Conservation (phyloP, 2,797 vertebrate genomes). For the Xyrichtys novacula region DNA sequence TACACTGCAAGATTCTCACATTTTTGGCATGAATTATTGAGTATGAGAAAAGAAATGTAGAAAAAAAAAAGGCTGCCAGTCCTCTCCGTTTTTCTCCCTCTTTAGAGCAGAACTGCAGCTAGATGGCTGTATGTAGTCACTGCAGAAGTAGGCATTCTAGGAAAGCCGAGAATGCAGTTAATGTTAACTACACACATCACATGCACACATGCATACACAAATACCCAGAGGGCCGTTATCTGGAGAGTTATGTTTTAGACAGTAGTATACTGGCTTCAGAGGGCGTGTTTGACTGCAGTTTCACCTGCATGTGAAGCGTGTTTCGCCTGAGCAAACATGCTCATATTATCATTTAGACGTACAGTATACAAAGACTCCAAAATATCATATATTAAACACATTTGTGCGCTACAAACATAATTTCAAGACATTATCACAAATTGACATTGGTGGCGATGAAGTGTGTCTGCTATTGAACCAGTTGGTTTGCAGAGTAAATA, state of each 20-base stretch:
- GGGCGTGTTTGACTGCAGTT: constrained; percentile 16
- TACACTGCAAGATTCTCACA: constrained; percentile 41
- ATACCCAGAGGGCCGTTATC: constrained; percentile 37
- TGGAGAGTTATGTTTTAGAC: constrained; percentile 37
- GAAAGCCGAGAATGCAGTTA: constrained; percentile 61
- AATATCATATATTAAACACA: no score
- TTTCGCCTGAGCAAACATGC: background rate
- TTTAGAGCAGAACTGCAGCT: constrained; percentile 76
- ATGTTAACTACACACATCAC: constrained; percentile 41
- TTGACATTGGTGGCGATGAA: background rate
- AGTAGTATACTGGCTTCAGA: background rate
- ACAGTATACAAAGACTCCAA: background rate
- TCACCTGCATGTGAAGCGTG: background rate
- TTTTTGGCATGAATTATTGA: constrained; percentile 34
- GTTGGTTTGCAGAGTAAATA: constrained; percentile 15
- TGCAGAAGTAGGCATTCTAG: constrained; percentile 69
- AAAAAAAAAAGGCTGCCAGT: constrained; percentile 44
- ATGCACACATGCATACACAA: constrained; percentile 44
- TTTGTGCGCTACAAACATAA: no score
- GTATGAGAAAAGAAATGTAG: constrained; percentile 29
- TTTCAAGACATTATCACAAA: constrained; percentile 7
- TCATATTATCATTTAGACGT: background rate
- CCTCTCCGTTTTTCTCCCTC: constrained; percentile 27
- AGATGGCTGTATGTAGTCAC: constrained; percentile 81
- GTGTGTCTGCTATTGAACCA: background rate